Percentiles rank a stretch among this genome's conserved stretches.
phyloP scores from a whole-genome alignment of 2,113 vertebrate genomes.

The Carettochelys insculpta region DNA sequence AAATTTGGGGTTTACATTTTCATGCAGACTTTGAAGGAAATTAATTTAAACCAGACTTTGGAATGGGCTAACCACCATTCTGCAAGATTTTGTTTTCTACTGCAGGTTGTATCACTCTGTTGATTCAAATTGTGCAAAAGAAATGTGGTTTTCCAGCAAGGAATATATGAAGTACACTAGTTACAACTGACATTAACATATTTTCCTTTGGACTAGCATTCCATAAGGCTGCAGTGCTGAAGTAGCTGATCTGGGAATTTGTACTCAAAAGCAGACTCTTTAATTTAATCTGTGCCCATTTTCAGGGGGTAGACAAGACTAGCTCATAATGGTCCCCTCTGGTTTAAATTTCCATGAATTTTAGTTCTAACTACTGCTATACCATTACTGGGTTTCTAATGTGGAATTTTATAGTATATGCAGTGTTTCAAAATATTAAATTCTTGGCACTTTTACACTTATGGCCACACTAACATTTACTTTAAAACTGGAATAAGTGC shows the following conservation, averaged over 20 bases:
- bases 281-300: not conserved
- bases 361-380: not conserved
- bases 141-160: not conserved
- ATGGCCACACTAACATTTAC: not conserved
- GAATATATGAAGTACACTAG: not conserved
- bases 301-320: not conserved
- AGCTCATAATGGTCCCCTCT: not conserved
- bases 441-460: not conserved
- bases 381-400: not conserved
- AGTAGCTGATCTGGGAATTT: slow-evolving; percentile 1
- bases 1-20: not conserved
- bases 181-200: not conserved
- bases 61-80: not conserved
- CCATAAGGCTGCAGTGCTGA: not conserved
- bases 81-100: not conserved
- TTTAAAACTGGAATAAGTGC: not conserved
- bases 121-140: not conserved
- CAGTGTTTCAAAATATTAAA: not conserved
- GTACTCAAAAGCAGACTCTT: not conserved
- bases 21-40: not conserved
- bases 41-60: not conserved
- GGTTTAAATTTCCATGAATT: not conserved
- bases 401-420: not conserved
- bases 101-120: not conserved
- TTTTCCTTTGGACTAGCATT: not conserved